Evolutionary conservation across 2,113 vertebrate species (phyloP).

Genomic region (Pomatorhinus ruficollis): DNA sequence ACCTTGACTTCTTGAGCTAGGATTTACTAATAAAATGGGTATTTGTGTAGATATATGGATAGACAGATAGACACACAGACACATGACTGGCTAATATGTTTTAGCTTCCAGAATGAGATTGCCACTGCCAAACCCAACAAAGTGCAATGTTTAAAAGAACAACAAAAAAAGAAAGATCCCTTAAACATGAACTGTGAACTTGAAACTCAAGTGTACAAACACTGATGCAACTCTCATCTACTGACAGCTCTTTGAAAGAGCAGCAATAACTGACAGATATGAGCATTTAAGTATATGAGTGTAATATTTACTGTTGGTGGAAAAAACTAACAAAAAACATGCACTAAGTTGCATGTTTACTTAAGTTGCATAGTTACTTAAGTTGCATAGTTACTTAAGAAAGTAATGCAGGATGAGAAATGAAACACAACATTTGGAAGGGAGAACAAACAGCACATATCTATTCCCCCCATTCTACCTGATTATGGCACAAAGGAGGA

Average conservation of each 20-base stretch:
- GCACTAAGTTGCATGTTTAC: no score
- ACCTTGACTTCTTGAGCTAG: neutral
- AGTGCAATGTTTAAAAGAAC: neutral
- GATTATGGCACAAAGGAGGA: neutral
- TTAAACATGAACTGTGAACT: neutral
- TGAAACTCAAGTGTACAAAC: neutral
- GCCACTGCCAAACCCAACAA: neutral
- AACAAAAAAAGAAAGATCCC: neutral
- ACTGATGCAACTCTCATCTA: neutral
- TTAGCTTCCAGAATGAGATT: neutral
- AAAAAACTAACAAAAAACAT: neutral
- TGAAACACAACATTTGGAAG: neutral
- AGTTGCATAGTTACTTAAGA: no score
- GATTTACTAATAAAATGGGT: neutral
- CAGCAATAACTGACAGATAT: neutral
- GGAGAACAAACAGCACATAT: neutral
- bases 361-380: no score
- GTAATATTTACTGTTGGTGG: neutral
- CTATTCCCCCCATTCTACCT: neutral
- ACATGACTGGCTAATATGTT: neutral
- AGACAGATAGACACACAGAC: rapidly evolving
- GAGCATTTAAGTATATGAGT: neutral
- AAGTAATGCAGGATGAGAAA: neutral
- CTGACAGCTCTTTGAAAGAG: neutral
- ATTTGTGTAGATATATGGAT: rapidly evolving